phyloP scores from a whole-genome alignment of 2,113 vertebrate genomes.

The Barnardius zonarius region DNA sequence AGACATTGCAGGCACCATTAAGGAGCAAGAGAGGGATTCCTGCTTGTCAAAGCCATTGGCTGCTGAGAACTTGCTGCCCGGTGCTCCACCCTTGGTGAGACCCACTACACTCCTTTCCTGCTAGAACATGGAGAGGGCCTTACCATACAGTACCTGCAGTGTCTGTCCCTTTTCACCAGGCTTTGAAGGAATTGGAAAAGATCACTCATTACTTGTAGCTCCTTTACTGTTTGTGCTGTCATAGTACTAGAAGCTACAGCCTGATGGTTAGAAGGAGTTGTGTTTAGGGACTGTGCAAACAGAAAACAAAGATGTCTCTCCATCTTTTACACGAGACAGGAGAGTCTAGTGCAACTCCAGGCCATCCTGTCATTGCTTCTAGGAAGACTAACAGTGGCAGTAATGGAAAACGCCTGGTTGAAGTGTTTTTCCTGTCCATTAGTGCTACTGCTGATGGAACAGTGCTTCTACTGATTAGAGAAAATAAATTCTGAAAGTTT shows the following conservation, averaged over 20 bases:
- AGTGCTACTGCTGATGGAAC: background rate
- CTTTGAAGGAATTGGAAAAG: background rate
- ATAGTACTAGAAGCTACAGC: background rate
- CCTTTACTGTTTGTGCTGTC: background rate
- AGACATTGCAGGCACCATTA: background rate
- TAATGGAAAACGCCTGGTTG: background rate
- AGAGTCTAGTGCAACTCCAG: background rate
- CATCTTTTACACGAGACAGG: background rate
- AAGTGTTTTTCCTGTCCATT: background rate
- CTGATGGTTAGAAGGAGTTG: background rate
- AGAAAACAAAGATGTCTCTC: background rate
- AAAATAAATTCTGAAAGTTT: background rate
- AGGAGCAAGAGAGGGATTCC: background rate
- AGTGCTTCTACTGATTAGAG: background rate
- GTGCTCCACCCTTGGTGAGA: background rate
- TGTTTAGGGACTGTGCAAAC: background rate
- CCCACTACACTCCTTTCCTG: background rate
- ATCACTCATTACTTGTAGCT: background rate
- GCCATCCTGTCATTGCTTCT: background rate
- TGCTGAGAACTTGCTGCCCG: background rate
- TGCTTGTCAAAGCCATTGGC: background rate
- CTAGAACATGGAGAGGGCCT: background rate
- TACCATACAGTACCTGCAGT: background rate
- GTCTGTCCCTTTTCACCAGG: background rate
- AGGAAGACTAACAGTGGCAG: background rate